Percentiles rank a stretch among this genome's conserved stretches.
phyloP scores from a whole-genome alignment of 2,113 vertebrate species.

The Excalfactoria chinensis region DNA sequence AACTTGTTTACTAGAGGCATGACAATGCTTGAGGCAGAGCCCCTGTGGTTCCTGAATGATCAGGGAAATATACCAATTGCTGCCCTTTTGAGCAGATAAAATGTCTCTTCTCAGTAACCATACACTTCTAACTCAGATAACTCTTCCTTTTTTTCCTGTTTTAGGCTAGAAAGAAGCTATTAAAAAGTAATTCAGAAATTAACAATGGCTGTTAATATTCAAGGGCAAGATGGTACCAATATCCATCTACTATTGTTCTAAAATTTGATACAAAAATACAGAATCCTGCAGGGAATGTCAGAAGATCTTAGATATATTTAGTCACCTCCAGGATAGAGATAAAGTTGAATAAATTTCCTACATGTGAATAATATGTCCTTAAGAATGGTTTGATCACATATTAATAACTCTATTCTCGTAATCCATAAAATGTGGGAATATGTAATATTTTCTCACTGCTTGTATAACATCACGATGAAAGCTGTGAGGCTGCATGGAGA shows the following conservation, averaged over 20 bases:
- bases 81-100: neutral
- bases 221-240: neutral
- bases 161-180: neutral
- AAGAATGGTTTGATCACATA: neutral
- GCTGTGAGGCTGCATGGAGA: neutral
- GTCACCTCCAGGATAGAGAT: neutral
- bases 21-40: neutral
- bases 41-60: neutral
- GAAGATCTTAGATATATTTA: neutral
- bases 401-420: neutral
- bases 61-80: neutral
- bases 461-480: neutral
- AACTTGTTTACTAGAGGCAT: neutral
- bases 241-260: neutral
- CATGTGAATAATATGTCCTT: neutral
- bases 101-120: neutral
- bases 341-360: neutral
- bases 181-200: conserved; percentile 1
- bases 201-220: neutral
- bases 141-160: neutral
- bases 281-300: neutral
- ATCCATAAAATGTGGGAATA: fast-evolving
- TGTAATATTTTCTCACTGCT: neutral
- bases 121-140: neutral
- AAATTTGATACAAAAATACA: neutral